Evolutionary conservation across 2,113 vertebrate species (phyloP).

Genomic region (Spermophilus dauricus): DNA sequence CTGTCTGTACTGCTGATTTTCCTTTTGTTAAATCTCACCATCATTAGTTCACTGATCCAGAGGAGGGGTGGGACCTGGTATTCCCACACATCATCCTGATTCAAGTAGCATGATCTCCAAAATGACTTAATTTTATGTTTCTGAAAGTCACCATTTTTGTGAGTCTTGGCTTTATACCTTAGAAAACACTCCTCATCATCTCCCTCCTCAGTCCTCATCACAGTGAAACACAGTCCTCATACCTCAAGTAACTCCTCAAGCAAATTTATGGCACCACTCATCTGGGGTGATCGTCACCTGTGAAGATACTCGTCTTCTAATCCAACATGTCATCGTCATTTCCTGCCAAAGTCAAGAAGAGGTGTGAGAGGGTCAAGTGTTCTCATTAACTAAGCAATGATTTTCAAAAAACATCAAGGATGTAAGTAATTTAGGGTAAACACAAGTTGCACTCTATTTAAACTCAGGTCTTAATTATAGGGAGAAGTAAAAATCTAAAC

Average conservation of each 20-base stretch:
- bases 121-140: not conserved
- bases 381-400: not conserved
- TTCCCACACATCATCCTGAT: not conserved
- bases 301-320: not conserved
- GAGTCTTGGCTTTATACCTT: no score
- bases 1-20: not conserved
- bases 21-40: not conserved
- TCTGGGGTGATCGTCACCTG: not conserved
- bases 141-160: not conserved
- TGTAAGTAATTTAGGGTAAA: conserved; percentile 32
- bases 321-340: not conserved
- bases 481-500: not conserved
- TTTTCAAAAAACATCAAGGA: conserved; percentile 49
- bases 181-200: not conserved
- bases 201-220: not conserved
- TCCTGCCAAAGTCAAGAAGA: not conserved
- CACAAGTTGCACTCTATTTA: not conserved
- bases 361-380: not conserved
- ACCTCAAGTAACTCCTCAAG: not conserved
- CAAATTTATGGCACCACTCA: not conserved
- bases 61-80: no score
- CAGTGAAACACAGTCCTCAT: not conserved
- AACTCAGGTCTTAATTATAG: conserved; percentile 19
- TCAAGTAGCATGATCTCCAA: not conserved
- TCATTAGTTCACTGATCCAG: not conserved